phyloP scores from a whole-genome alignment of 2,888 invertebrate species.

The Tiphia femorata region DNA sequence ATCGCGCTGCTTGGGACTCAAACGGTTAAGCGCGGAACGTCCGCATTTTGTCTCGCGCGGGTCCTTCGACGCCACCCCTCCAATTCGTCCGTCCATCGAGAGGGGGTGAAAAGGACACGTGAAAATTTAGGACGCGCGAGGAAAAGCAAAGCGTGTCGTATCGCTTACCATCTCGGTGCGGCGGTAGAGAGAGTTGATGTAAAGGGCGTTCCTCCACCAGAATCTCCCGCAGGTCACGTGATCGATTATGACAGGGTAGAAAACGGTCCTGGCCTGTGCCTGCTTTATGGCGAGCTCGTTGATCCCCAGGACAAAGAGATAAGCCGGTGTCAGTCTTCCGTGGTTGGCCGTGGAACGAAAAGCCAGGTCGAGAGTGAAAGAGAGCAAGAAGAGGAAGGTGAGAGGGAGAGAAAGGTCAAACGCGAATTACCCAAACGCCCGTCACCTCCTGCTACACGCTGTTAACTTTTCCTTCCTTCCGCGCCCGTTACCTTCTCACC shows the following conservation, averaged over 20 bases:
- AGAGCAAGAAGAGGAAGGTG: too few relatives aligned
- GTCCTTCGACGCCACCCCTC: too few relatives aligned
- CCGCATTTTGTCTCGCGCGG: neutral
- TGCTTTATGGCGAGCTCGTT: conserved; percentile 71
- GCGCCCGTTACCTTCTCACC: neutral
- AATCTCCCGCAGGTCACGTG: conserved; percentile 72
- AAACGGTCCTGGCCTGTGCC: conserved; percentile 67
- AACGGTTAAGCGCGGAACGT: neutral
- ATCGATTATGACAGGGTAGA: conserved; percentile 73
- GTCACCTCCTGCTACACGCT: too few relatives aligned
- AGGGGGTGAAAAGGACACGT: neutral
- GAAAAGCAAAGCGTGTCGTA: too few relatives aligned
- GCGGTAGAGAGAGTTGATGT: conserved; percentile 75
- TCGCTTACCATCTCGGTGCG: conserved; percentile 73
- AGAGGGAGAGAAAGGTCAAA: too few relatives aligned
- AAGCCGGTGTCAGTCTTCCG: conserved; percentile 74
- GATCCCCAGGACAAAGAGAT: conserved; percentile 72
- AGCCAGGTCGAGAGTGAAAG: conserved; percentile 5
- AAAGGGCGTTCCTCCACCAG: conserved; percentile 78
- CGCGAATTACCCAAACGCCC: too few relatives aligned
- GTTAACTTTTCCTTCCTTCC: too few relatives aligned
- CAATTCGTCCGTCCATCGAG: neutral
- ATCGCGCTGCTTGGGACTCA: too few relatives aligned
- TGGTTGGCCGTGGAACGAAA: conserved; percentile 12
- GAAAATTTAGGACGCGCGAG: neutral